phyloP scores from a whole-genome alignment of 2,888 invertebrate species.

The Acleris laterana region DNA sequence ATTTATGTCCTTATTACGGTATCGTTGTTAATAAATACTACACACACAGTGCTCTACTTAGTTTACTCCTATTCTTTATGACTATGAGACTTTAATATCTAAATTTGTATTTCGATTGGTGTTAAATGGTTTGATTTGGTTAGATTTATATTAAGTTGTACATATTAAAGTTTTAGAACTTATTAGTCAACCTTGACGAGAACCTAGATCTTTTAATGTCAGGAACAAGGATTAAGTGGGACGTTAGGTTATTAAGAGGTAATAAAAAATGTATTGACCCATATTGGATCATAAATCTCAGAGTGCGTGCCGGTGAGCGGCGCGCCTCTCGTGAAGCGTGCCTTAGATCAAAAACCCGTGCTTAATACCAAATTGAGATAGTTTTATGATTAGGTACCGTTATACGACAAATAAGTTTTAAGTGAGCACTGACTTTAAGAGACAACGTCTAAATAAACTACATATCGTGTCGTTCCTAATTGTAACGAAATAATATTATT shows the following conservation, averaged over 20 bases:
- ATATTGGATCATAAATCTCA: conserved; percentile 1
- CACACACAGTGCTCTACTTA: conserved; percentile 33
- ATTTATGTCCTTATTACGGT: conserved; percentile 41
- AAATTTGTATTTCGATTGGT: conserved; percentile 32
- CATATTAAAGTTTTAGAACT: conserved; percentile 13
- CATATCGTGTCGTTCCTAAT: conserved; percentile 30
- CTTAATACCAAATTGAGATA: conserved; percentile 31
- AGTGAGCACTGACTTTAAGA: conserved; percentile 29
- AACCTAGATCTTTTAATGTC: conserved; percentile 4
- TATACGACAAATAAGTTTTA: conserved; percentile 25
- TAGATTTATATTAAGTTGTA: conserved; percentile 17
- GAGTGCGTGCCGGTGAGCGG: neutral
- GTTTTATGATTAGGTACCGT: conserved; percentile 33
- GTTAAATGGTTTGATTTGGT: conserved; percentile 16
- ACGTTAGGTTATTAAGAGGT: conserved; percentile 3
- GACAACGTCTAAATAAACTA: conserved; percentile 34
- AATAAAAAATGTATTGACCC: neutral
- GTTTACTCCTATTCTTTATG: conserved; percentile 31
- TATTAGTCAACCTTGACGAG: conserved; percentile 13
- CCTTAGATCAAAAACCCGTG: conserved; percentile 27
- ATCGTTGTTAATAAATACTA: conserved; percentile 46
- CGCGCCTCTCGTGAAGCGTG: conserved; percentile 13
- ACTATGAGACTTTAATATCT: conserved; percentile 26
- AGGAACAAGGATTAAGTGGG: conserved; percentile 12
- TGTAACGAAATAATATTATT: conserved; percentile 33